These are phyloP conservation scores for Nanorana parkeri DNA, from an alignment of 2,113 vertebrate genomes.

Conservation along the genomic window DNA sequence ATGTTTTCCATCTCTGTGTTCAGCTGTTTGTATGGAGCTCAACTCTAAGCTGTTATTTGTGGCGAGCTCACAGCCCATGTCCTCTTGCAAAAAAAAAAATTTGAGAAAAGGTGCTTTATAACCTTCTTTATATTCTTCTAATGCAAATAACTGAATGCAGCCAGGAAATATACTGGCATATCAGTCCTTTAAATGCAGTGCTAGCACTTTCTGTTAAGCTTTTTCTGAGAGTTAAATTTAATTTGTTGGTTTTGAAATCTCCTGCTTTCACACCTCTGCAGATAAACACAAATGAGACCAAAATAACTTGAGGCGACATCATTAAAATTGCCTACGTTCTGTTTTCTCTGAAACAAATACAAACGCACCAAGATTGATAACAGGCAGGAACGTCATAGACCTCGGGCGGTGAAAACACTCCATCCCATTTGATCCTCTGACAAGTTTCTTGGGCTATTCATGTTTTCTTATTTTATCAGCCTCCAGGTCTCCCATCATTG, in stretches of 20 bases:
- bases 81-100: no score
- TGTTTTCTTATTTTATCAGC: constrained; percentile 12
- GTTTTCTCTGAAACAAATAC: constrained; percentile 18
- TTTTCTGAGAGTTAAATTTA: constrained; percentile 24
- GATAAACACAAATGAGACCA: constrained; percentile 44
- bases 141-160: background rate
- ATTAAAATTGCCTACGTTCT: constrained; percentile 26
- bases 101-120: no score
- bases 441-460: constrained; percentile 21
- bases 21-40: no score
- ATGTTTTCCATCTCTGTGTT: no score
- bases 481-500: background rate
- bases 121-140: background rate
- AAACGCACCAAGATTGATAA: constrained; percentile 40
- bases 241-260: constrained; percentile 44
- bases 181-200: background rate
- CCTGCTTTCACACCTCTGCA: constrained; percentile 34
- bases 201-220: background rate
- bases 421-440: constrained; percentile 27
- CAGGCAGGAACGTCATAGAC: constrained; percentile 1
- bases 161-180: background rate
- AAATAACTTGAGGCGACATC: constrained; percentile 36
- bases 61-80: no score
- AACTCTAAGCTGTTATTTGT: no score
- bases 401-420: background rate